Evolutionary conservation across 2,113 vertebrate genomes (phyloP), one percentile per base, ranked within the genome.

Genomic region (Leucopsar rothschildi): DNA sequence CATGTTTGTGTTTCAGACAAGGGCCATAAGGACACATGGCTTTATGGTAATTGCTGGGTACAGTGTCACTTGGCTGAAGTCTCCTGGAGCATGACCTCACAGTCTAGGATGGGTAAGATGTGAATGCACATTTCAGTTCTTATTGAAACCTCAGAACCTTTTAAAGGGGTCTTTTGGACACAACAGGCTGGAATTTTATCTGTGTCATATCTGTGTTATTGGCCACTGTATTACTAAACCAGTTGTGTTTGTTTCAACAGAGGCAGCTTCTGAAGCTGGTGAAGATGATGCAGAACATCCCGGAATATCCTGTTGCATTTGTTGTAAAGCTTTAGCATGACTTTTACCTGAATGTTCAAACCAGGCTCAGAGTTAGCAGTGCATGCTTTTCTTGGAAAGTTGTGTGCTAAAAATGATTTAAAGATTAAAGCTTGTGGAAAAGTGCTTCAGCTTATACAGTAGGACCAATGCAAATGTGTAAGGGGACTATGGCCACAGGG

Each of bases 221-320:
- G 10, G 31, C 55, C 27, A 55, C 23, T 50, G 17, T 76, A 28
- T 86, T 78, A 24, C 56, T 92, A 50, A 96, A 56, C 13, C 65
- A 66, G 44, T 44, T 92, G 29, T 93, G 29, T 93, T 92, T 94
- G 27, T 91, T 91, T 89, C 69, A 68, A 19, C 89, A 95, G 91
- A 73, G 59, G 27, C 0, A 1, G 37, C 52, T 90, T 44, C 59
- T 78, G 91, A 79, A 78, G 60, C 80, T 84, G 65, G 11, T 60
- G 65, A 86, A 82, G 86, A 78, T 2, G 3, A 42, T 49, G 65
- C 61, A 57, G 69, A 80, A 37, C 23, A 86, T 68, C 47, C 47
- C 49, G 65, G 73, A 65, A 27, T 25, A 82, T 78, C 60, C 52
- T 1, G 2, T 68, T 39, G 49, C 37, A 9, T 71, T 94, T 84